phyloP scores from a whole-genome alignment of 2,888 invertebrate genomes.

The Barypeithes pellucidus region DNA sequence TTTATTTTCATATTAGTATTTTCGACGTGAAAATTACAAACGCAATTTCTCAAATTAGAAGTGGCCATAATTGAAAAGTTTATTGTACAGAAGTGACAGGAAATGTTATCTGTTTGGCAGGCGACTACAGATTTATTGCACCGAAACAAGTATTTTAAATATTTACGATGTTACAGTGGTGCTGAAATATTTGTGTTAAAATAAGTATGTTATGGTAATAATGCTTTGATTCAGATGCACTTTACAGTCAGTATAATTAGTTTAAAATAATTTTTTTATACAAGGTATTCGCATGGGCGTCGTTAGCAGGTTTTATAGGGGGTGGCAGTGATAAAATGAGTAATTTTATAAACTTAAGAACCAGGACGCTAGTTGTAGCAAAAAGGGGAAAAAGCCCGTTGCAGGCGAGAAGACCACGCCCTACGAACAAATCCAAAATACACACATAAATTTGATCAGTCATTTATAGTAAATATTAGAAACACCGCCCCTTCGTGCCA shows the following conservation, averaged over 20 bases:
- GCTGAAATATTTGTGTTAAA: slow-evolving; percentile 5
- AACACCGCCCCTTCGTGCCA: too few relatives aligned
- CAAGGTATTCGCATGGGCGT: too few relatives aligned
- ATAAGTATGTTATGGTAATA: slow-evolving; percentile 6
- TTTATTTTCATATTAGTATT: slow-evolving; percentile 23
- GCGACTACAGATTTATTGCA: slow-evolving; percentile 39
- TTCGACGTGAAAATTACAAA: slow-evolving; percentile 5
- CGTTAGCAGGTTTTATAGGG: too few relatives aligned
- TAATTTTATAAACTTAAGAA: too few relatives aligned
- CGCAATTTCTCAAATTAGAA: slow-evolving; percentile 34
- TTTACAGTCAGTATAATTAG: neutral
- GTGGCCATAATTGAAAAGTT: slow-evolving; percentile 31
- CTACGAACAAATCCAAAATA: too few relatives aligned
- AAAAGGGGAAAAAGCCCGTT: too few relatives aligned
- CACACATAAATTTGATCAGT: too few relatives aligned
- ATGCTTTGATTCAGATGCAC: neutral
- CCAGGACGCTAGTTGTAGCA: too few relatives aligned
- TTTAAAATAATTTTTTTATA: too few relatives aligned
- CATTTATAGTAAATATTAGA: too few relatives aligned
- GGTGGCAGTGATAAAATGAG: too few relatives aligned
- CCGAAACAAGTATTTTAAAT: slow-evolving; percentile 26
- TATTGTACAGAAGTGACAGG: slow-evolving; percentile 20
- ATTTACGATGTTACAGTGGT: slow-evolving; percentile 7
- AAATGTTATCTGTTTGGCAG: slow-evolving; percentile 28
- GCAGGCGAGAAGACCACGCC: too few relatives aligned